Evolutionary conservation across 2,797 vertebrate genomes (phyloP).

Genomic region (Smutsia gigantea): DNA sequence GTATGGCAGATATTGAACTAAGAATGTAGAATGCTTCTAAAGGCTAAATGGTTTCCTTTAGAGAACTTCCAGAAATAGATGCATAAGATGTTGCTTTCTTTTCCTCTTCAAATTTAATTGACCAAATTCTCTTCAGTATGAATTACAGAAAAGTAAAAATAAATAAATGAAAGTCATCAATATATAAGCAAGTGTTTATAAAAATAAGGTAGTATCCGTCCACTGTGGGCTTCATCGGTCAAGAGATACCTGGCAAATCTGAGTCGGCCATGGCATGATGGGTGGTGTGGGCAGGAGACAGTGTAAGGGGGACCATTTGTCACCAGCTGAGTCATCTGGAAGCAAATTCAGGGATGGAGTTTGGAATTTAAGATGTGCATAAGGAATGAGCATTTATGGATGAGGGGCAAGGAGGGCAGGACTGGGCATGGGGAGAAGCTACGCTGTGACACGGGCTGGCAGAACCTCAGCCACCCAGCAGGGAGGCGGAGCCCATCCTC

Average conservation of each 20-base stretch:
- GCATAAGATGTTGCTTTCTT: background rate
- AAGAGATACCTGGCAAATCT: background rate
- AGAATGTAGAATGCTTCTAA: background rate
- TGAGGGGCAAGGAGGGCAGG: too few relatives aligned
- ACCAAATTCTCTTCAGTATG: background rate
- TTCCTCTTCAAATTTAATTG: background rate
- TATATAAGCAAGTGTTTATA: background rate
- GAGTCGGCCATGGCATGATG: background rate
- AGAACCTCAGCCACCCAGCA: background rate
- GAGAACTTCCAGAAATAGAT: background rate
- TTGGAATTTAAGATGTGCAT: background rate
- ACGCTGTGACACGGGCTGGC: fast-evolving
- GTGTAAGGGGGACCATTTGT: background rate
- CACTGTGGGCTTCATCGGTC: background rate
- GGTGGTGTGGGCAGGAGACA: background rate
- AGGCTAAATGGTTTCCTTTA: background rate
- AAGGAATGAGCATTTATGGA: background rate
- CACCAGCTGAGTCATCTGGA: background rate
- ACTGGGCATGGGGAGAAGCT: background rate
- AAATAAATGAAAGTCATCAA: background rate
- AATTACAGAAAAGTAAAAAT: background rate
- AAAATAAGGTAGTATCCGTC: background rate
- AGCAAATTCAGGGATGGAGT: background rate
- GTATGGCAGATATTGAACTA: slow-evolving; percentile 58
- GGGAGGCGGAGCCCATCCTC: background rate